These are phyloP conservation scores for Cephus sareptanus DNA, from an alignment of 2,888 invertebrate genomes.

Conservation along the genomic window DNA sequence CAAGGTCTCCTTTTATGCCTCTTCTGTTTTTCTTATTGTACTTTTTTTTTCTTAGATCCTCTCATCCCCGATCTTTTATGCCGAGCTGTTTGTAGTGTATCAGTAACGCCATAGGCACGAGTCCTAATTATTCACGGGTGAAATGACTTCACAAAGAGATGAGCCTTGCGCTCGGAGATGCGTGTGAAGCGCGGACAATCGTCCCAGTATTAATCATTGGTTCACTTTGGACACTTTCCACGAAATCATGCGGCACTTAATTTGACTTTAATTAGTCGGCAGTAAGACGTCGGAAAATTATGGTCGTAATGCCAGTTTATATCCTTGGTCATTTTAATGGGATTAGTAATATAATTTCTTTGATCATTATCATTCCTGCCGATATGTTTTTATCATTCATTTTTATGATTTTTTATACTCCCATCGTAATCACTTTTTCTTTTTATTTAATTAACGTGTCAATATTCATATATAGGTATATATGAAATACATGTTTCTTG, in stretches of 20 bases:
- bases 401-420: background rate
- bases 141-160: slow-evolving; percentile 11
- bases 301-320: background rate
- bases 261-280: background rate
- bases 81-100: slow-evolving; percentile 22
- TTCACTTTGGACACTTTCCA: background rate
- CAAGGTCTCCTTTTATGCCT: slow-evolving; percentile 38
- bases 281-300: background rate
- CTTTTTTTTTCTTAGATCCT: slow-evolving; percentile 11
- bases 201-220: background rate
- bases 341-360: background rate
- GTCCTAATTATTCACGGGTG: slow-evolving; percentile 48
- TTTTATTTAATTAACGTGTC: background rate
- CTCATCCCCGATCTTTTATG: slow-evolving; percentile 28
- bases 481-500: background rate
- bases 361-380: background rate
- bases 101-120: slow-evolving; percentile 33
- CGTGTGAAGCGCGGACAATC: background rate
- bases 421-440: background rate
- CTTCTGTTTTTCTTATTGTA: slow-evolving; percentile 30
- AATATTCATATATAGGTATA: background rate
- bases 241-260: background rate
- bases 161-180: background rate
- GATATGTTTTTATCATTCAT: background rate
- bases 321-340: background rate